Conservation (phyloP, 2,113 vertebrate species). For the Cochlearius cochlearius region DNA sequence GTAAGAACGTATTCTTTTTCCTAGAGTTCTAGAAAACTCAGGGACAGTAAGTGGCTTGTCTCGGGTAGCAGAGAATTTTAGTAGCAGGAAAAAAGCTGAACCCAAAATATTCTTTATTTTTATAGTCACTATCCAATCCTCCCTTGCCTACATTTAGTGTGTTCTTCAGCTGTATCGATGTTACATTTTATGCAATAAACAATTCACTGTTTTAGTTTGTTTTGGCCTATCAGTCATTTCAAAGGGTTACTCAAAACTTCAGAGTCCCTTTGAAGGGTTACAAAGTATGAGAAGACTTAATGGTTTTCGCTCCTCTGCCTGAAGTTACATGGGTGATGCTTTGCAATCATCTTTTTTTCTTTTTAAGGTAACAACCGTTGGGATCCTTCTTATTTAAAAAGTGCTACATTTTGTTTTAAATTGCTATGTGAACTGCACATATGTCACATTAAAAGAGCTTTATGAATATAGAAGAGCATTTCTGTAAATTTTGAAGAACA, state of each 20-base stretch:
- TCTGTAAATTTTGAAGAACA: neutral
- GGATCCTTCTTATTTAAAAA: neutral
- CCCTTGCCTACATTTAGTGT: neutral
- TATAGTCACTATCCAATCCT: neutral
- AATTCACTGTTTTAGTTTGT: neutral
- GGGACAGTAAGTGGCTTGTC: neutral
- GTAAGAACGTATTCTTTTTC: neutral
- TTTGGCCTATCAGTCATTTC: neutral
- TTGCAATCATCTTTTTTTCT: neutral
- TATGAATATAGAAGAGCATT: neutral
- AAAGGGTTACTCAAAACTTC: neutral
- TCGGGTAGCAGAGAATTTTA: neutral
- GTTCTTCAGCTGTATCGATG: neutral
- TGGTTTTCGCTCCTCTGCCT: neutral
- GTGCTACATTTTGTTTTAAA: neutral
- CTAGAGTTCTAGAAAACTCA: neutral
- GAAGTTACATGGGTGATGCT: neutral
- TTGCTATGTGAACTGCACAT: neutral
- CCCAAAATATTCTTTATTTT: neutral
- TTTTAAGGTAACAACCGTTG: accelerated
- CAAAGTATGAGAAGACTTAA: neutral
- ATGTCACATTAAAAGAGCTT: neutral
- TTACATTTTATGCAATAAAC: neutral
- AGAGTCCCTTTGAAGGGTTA: neutral
- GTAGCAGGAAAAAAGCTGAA: neutral